Evolutionary conservation across 1,140 invertebrate species (phyloP).

Genomic region (Sinonovacula constricta): DNA sequence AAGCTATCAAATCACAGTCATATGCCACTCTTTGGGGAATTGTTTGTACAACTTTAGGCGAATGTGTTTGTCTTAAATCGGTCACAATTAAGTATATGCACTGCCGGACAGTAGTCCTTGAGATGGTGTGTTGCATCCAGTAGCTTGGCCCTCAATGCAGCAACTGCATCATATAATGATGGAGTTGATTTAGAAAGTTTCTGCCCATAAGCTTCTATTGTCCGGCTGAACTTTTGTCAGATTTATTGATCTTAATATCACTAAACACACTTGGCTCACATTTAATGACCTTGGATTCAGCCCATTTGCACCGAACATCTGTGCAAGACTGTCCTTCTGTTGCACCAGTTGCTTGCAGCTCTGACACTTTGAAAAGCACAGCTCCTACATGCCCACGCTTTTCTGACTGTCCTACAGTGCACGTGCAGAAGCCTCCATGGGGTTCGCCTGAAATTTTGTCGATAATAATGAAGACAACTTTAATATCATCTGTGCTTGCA

Average conservation of each 20-base stretch:
- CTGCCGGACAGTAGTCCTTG: conserved; percentile 10
- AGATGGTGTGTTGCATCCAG: conserved; percentile 10
- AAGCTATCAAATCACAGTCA: not conserved
- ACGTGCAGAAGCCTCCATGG: too few relatives aligned
- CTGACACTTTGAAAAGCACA: too few relatives aligned
- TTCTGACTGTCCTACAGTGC: too few relatives aligned
- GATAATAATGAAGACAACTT: not conserved
- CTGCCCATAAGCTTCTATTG: conserved; percentile 4
- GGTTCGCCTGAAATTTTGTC: too few relatives aligned
- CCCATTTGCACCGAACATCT: not conserved
- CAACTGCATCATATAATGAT: conserved; percentile 7
- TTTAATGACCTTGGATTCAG: not conserved
- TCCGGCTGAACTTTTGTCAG: too few relatives aligned
- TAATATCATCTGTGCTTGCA: not conserved
- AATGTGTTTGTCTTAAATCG: not conserved
- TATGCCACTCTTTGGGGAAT: not conserved
- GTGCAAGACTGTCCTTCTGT: conserved; percentile 13
- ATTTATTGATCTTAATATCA: not conserved
- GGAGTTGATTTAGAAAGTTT: not conserved
- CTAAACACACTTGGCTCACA: not conserved
- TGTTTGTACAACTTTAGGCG: not conserved
- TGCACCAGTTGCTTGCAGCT: conserved; percentile 3
- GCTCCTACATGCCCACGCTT: too few relatives aligned
- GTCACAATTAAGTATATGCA: not conserved
- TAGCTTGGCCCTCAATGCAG: not conserved